Evolutionary conservation across 1,140 invertebrate genomes (phyloP).

Genomic region (Mercenaria mercenaria): DNA sequence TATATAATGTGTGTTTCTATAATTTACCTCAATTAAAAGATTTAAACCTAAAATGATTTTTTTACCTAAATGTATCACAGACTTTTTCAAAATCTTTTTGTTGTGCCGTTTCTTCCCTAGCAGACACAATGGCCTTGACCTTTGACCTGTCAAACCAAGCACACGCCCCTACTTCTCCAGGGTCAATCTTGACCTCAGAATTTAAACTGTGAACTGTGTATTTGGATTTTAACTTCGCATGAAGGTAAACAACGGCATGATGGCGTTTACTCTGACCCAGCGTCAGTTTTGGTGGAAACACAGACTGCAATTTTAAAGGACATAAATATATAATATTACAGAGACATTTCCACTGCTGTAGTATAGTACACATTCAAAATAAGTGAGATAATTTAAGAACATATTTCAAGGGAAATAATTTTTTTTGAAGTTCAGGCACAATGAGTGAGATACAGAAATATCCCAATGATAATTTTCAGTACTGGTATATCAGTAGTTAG

Average conservation of each 20-base stretch:
- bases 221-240: slow-evolving; percentile 62
- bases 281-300: slow-evolving; percentile 79
- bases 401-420: too few relatives aligned
- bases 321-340: neutral
- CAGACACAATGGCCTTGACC: slow-evolving; percentile 53
- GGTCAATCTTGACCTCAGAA: slow-evolving; percentile 27
- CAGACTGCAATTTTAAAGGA: slow-evolving; percentile 70
- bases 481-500: too few relatives aligned
- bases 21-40: too few relatives aligned
- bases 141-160: slow-evolving; percentile 57
- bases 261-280: slow-evolving; percentile 79
- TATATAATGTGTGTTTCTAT: too few relatives aligned
- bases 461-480: too few relatives aligned
- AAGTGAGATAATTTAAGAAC: too few relatives aligned
- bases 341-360: too few relatives aligned
- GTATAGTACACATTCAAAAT: too few relatives aligned
- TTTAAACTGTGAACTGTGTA: neutral
- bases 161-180: slow-evolving; percentile 53
- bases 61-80: slow-evolving; percentile 4
- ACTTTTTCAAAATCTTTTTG: neutral
- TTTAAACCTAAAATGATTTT: too few relatives aligned
- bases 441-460: too few relatives aligned
- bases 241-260: slow-evolving; percentile 83
- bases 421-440: too few relatives aligned
- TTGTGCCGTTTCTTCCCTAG: slow-evolving; percentile 12